Evolutionary conservation across 2,113 vertebrate genomes (phyloP).

Genomic region (Festucalex cinctus): DNA sequence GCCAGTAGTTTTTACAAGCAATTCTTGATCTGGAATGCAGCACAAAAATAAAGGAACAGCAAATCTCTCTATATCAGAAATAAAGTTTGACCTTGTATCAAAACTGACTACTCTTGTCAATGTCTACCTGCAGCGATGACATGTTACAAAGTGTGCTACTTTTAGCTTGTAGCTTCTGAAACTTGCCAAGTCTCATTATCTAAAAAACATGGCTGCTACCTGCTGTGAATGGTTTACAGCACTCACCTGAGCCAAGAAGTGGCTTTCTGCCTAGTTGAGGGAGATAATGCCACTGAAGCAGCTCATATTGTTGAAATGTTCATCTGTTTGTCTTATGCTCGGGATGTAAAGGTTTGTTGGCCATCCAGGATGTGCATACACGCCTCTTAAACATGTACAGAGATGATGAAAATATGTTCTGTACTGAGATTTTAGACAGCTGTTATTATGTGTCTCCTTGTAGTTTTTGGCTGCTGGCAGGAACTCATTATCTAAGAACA

Average conservation of each 20-base stretch:
- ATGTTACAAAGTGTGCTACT: conserved; percentile 45
- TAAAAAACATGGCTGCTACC: conserved; percentile 53
- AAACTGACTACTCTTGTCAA: conserved; percentile 26
- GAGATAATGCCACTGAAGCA: conserved; percentile 27
- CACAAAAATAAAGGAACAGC: conserved; percentile 16
- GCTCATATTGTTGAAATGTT: conserved; percentile 27
- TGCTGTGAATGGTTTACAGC: conserved; percentile 47
- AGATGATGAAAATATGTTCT: background rate
- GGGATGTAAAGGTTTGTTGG: conserved; percentile 23
- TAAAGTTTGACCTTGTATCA: conserved; percentile 35
- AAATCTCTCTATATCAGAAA: conserved; percentile 39
- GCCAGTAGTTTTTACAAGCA: background rate
- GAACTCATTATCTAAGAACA: conserved; percentile 12
- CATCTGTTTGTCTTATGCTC: conserved; percentile 32
- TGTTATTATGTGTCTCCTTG: conserved; percentile 22
- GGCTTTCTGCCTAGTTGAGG: conserved; percentile 19
- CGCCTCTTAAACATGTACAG: background rate
- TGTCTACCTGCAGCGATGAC: conserved; percentile 30
- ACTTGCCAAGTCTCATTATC: conserved; percentile 60
- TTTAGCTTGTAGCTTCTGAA: conserved; percentile 43
- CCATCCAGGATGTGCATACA: background rate
- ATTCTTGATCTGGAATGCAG: background rate
- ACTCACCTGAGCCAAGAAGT: conserved; percentile 40
- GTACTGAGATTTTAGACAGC: background rate
- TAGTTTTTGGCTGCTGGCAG: conserved; percentile 21